Conservation (phyloP, 2,113 vertebrate genomes). For the Chamaetylas fuelleborni region DNA sequence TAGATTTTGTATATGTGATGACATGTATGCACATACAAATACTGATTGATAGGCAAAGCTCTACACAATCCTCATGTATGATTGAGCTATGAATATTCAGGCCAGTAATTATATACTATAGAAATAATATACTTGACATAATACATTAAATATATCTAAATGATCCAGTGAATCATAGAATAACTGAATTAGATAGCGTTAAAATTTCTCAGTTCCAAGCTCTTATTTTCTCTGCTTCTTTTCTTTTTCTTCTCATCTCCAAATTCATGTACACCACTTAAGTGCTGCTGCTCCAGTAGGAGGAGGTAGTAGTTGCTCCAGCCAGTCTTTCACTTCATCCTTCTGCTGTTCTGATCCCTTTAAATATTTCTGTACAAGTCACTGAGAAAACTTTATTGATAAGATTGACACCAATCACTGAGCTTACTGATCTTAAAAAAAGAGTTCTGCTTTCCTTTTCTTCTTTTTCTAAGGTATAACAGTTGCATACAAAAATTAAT, state of each 20-base stretch:
- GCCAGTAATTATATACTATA: neutral
- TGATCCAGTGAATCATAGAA: neutral
- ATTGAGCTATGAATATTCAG: neutral
- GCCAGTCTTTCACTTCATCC: neutral
- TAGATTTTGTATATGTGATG: neutral
- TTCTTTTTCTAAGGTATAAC: neutral
- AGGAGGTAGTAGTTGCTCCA: neutral
- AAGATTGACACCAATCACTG: neutral
- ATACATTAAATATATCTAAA: neutral
- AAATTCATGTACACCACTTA: neutral
- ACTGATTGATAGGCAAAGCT: neutral
- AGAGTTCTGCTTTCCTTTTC: neutral
- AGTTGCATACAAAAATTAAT: neutral
- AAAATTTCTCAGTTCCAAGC: neutral
- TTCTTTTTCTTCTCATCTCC: neutral
- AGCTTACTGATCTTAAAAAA: neutral
- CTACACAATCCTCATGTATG: neutral
- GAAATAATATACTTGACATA: neutral
- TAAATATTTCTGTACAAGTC: neutral
- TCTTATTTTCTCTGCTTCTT: neutral
- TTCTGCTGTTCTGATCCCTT: neutral
- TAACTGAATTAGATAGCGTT: neutral
- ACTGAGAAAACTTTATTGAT: neutral
- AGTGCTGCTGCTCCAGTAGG: neutral
- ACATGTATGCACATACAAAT: neutral